Evolutionary conservation across 2,797 vertebrate genomes (phyloP), one percentile per base, ranked within the genome.

Genomic region (Scolopax bukidnonensis): DNA sequence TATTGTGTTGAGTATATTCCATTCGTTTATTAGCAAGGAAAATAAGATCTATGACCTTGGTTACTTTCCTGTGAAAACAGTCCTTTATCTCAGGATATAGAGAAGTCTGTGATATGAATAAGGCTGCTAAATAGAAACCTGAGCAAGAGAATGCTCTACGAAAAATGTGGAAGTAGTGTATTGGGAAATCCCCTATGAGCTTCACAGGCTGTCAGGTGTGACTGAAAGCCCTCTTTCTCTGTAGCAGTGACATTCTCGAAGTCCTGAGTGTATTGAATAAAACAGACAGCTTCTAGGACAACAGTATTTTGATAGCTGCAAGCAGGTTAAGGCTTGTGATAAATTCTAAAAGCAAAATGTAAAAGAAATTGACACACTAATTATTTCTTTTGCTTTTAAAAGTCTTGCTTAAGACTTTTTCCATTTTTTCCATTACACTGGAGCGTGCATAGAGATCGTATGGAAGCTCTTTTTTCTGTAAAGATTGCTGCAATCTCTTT

Each of bases 81-180:
- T 33, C 43, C 51, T 91, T 73, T 90, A 50, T 73, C 79, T 94
- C 67, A 82, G 33, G 28, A 63, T 80, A 88, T 10, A 88, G 50
- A 80, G 38, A 70, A 61, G 12, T 9, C 41, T 68, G 57, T 78
- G 82, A 91, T 79, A 65, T 91, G 76, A 96, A 94, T 60, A 90
- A 89, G 90, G 56, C 40, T 33, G 56, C 32, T 75, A 82, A 65
- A 88, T 3, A 89, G 67, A 90, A 94, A 88, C 38, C 27, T 45
- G 47, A 84, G 54, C 33, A 63, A 74, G 41, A 51, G 45, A 79
- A 20, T 21, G 9, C 9, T 64, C 19, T 43, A 27, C 48, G 56
- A 53, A 82, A 86, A 95, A 74, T 19, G 36, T 25, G 51, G 28
- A 90, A 71, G 33, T 54, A 40, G 84, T 21, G 9, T 12, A 41